Evolutionary conservation across 1,140 invertebrate genomes (phyloP).

Genomic region (Sycophila sp.): DNA sequence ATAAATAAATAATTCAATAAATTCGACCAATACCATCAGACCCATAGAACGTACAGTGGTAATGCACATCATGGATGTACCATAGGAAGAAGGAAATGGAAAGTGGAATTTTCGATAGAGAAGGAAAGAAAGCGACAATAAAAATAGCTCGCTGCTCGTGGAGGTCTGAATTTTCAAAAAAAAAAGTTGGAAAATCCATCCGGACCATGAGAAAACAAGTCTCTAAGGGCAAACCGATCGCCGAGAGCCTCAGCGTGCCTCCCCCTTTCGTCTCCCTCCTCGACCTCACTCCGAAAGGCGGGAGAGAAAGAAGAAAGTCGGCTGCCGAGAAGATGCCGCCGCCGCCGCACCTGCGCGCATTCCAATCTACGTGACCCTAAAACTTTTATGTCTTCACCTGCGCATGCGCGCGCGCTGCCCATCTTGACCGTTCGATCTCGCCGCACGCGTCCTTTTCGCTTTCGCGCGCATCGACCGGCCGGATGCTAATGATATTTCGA

Average conservation of each 20-base stretch:
- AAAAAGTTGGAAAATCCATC: neutral
- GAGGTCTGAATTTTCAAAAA: neutral
- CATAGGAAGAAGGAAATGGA: slow-evolving; percentile 32
- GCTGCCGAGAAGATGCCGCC: slow-evolving; percentile 46
- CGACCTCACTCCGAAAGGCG: slow-evolving; percentile 46
- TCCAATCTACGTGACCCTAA: slow-evolving; percentile 60
- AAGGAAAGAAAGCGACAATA: no score
- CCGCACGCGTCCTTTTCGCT: slow-evolving; percentile 38
- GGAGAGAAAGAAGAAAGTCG: slow-evolving; percentile 61
- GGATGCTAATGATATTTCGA: neutral
- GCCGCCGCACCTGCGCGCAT: slow-evolving; percentile 62
- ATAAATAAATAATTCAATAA: no score
- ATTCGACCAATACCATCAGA: no score
- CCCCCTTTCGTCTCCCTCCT: slow-evolving; percentile 49
- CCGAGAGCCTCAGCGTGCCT: no score
- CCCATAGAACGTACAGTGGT: no score
- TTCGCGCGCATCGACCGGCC: neutral
- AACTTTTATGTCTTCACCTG: slow-evolving; percentile 49
- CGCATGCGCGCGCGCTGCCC: slow-evolving; percentile 33
- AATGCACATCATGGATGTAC: no score
- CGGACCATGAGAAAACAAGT: neutral
- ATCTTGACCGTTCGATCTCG: slow-evolving; percentile 54
- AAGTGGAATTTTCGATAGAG: slow-evolving; percentile 14
- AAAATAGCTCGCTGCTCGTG: neutral
- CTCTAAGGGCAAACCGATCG: slow-evolving; percentile 7